Percentiles rank a stretch among this genome's conserved stretches.
phyloP scores from a whole-genome alignment of 2,888 invertebrate genomes.

The Carcina quercana region DNA sequence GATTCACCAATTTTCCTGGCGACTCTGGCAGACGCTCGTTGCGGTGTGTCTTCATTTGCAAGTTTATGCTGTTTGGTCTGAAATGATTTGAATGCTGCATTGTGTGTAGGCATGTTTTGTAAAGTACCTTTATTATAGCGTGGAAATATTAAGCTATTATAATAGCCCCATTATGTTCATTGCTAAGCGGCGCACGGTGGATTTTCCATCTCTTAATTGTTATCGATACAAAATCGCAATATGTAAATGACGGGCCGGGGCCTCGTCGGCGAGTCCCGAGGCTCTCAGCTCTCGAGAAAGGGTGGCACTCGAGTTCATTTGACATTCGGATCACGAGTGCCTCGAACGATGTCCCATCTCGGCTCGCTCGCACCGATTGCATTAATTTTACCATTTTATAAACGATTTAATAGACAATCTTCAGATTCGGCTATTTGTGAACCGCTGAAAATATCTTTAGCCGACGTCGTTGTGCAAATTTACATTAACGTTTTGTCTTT shows the following conservation, averaged over 20 bases:
- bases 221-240: slow-evolving; percentile 64
- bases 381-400: slow-evolving; percentile 71
- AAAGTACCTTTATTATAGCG: too few species aligned
- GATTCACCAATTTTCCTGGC: slow-evolving; percentile 57
- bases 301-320: slow-evolving; percentile 48
- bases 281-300: slow-evolving; percentile 34
- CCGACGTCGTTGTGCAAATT: slow-evolving; percentile 8
- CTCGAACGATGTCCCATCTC: slow-evolving; percentile 67
- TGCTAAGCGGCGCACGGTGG: slow-evolving; percentile 29
- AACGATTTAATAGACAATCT: slow-evolving; percentile 69
- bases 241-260: slow-evolving; percentile 58
- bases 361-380: slow-evolving; percentile 64
- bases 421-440: slow-evolving; percentile 48
- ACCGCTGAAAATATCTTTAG: slow-evolving; percentile 24
- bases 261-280: slow-evolving; percentile 31
- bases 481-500: slow-evolving; percentile 11
- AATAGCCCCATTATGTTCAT: slow-evolving; percentile 13
- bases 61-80: slow-evolving; percentile 48
- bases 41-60: slow-evolving; percentile 56
- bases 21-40: slow-evolving; percentile 44
- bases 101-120: too few species aligned
- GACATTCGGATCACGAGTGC: slow-evolving; percentile 65
- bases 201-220: slow-evolving; percentile 49
- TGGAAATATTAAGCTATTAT: too few species aligned
- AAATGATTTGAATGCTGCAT: slow-evolving; percentile 25